Evolutionary conservation across 2,888 invertebrate genomes (phyloP).

Genomic region (Neocrepidodera transversa): DNA sequence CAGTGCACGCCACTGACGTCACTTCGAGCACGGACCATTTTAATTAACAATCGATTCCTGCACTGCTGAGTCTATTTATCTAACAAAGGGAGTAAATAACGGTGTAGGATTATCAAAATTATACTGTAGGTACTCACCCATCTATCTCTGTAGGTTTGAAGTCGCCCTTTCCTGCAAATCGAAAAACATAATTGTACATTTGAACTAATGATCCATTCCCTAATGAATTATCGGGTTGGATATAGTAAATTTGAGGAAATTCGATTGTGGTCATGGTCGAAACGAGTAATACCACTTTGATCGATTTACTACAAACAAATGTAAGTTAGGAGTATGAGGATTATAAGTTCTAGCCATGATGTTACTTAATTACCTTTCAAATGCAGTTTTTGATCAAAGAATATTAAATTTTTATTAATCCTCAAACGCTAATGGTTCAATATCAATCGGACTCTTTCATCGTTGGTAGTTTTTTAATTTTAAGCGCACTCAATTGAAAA

Average conservation of each 20-base stretch:
- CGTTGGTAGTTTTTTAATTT: no score
- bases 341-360: no score
- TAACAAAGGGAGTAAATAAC: conserved; percentile 16
- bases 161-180: conserved; percentile 75
- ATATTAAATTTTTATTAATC: no score
- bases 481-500: no score
- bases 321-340: no score
- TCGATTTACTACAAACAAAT: neutral
- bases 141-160: conserved; percentile 85
- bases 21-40: neutral
- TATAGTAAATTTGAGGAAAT: conserved; percentile 16
- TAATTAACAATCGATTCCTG: conserved; percentile 20
- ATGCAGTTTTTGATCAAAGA: no score
- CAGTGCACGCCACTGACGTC: neutral
- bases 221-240: conserved; percentile 20
- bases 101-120: conserved; percentile 23
- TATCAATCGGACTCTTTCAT: no score
- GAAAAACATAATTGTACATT: conserved; percentile 28
- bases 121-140: conserved; percentile 67
- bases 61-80: conserved; percentile 17
- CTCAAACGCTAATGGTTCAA: no score
- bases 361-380: no score
- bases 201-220: conserved; percentile 22
- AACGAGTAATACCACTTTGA: conserved; percentile 9
- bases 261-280: conserved; percentile 5